Base-by-base conservation (phyloP, 1,140 invertebrate species). In the Lepidurus arcticus region DNA sequence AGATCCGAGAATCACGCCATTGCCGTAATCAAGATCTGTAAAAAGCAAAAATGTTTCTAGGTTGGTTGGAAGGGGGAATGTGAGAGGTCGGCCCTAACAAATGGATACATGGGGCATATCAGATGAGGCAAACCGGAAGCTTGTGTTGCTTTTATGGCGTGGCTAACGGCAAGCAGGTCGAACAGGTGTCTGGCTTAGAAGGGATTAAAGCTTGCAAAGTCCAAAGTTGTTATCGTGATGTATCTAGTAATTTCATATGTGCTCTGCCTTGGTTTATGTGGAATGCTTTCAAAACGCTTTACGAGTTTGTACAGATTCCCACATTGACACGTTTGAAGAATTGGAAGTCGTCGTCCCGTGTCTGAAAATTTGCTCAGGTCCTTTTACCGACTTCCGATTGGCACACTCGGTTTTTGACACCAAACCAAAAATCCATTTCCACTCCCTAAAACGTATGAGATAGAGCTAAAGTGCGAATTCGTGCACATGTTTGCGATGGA, bases 201-300 rank as follows among this genome's bases (percentile, higher is more conserved):
- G 53, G 21, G 53, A 65, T 65, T 65, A 65, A 34, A 65, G 53
- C n/a, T 65, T 13, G 53, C 34, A 34, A 34, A 21, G 53, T 65
- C n/a, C 21, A 21, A 65, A 34, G 34, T 13, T 65, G 53, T 65
- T 65, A 65, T 65, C 53, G 53, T 21, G 16, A 13, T 65, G 53
- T 65, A 65, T 65, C 53, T 65, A 7, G 53, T 65, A 65, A 65
- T 65, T 65, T 65, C 53, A 65, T 65, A 65, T 65, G 53, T 65
- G 53, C 53, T 65, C 16, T 16, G 4, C 53, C 53, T 16, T 21
- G 53, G 4, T 65, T 34, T 34, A 4, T 65, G 8, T 65, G 53
- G 53, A 65, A 65, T 65, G 53, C 53, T 65, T 65, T 65, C 53
- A 65, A 65, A 65, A 65, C 53, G 53, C 53, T 65, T 65, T 65